Conservation (phyloP, 2,113 vertebrate genomes). For the Neofelis nebulosa region DNA sequence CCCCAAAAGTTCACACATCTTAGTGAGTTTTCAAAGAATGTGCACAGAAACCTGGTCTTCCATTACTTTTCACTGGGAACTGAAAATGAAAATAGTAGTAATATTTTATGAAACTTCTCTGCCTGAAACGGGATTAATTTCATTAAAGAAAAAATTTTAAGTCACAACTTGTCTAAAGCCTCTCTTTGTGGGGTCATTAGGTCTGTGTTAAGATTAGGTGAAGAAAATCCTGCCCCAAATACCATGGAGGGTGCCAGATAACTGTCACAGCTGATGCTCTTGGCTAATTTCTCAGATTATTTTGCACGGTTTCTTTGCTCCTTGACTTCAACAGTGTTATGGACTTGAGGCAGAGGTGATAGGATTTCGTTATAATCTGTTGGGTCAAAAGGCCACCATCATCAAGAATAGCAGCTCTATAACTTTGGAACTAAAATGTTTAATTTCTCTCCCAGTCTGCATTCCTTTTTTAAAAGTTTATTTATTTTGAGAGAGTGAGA, state of each 20-base stretch:
- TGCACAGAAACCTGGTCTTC: background rate
- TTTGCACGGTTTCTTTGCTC: background rate
- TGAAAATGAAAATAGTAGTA: slow-evolving; percentile 6
- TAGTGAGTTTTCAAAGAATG: background rate
- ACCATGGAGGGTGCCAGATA: background rate
- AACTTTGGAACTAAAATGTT: background rate
- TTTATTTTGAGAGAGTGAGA: no score
- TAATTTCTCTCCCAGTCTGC: background rate
- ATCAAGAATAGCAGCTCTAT: background rate
- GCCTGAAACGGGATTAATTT: background rate
- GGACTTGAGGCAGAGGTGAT: background rate
- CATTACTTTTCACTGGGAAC: background rate
- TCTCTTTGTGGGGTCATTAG: background rate
- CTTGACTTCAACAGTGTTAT: background rate
- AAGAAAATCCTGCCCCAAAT: background rate
- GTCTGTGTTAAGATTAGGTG: background rate
- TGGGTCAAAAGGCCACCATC: background rate
- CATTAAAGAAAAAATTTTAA: background rate
- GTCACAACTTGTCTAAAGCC: slow-evolving; percentile 3
- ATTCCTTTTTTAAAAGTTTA: no score
- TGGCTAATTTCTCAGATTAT: background rate
- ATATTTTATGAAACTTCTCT: background rate
- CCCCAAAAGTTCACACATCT: background rate
- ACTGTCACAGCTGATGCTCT: background rate
- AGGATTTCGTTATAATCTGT: background rate